Base-by-base conservation (phyloP, 2,797 vertebrate species). In the Cheirogaleus major region DNA sequence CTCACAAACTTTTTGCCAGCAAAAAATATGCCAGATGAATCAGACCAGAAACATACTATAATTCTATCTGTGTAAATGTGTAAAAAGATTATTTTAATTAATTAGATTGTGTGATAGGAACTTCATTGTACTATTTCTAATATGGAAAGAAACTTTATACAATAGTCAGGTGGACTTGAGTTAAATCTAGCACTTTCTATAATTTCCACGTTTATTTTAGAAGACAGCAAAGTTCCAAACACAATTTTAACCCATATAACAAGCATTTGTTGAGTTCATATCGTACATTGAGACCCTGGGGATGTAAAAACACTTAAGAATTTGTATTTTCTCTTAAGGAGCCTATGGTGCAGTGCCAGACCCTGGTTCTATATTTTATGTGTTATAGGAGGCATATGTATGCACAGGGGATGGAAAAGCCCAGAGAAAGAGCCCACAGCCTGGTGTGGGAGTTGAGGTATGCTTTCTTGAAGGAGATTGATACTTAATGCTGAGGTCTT, bases 11-110 rank as follows among this genome's bases (percentile, higher is more conserved):
- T 82, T 95, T 75, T 86, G 12, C 41, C 23, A 95, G 43, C 27
- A 95, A 92, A 95, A 93, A 78, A 57, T 48, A 65, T 69, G 38
- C 18, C 76, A 93, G 61, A 65, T 86, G 89, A 95, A 48, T 76
- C 45, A 82, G 23, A 87, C 13, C 41, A 87, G 75, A 89, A 79
- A 35, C 20, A 69, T 48, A 23, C 30, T 65, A 50, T 86, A 65
- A 67, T 55, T 86, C n/a, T 89, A n/a, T 65, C 25, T 86, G 41
- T 65, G 10, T n/a, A 83, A 73, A 65, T 93, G 15, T 95, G 90
- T 94, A 81, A 92, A 93, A 91, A 35, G 17, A 45, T 76, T 81
- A 27, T 70, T 65, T 96, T 81, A 73, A 27, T n/a, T 81, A 89
- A 93, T 91, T 97, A 79, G 79, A 61, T 2, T 63, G 4, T 94